Conservation (phyloP, 2,888 invertebrate genomes). For the Agrenia bidenticulata region DNA sequence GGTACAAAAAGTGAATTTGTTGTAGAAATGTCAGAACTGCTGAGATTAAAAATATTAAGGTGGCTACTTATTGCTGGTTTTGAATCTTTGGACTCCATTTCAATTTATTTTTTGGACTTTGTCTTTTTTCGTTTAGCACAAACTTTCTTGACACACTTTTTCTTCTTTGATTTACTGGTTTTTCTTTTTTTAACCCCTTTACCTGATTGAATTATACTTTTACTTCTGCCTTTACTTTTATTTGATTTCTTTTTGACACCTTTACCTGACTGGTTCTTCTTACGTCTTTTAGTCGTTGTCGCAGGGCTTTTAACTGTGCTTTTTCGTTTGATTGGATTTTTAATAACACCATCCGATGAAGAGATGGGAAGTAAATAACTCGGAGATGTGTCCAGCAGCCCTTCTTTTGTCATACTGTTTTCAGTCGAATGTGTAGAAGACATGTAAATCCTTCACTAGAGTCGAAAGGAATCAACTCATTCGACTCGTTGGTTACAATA, state of each 20-base stretch:
- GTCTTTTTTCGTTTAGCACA: neutral
- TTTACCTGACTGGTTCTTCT: neutral
- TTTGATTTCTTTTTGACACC: neutral
- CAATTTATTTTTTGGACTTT: neutral
- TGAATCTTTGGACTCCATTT: neutral
- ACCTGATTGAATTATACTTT: neutral
- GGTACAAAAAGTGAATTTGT: neutral
- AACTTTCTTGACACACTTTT: neutral
- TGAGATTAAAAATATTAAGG: neutral
- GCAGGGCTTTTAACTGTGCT: neutral
- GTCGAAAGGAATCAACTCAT: neutral
- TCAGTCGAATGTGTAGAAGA: slow-evolving; percentile 6
- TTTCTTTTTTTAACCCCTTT: too few relatives aligned
- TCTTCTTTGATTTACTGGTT: slow-evolving; percentile 4
- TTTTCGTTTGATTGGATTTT: neutral
- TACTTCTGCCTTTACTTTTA: neutral
- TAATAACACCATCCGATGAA: too few relatives aligned
- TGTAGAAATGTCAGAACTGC: neutral
- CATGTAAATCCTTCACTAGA: neutral
- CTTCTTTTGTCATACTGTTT: slow-evolving; percentile 4
- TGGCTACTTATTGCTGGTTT: neutral
- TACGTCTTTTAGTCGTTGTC: neutral
- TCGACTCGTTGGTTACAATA: neutral
- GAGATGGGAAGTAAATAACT: neutral
- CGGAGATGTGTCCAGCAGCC: neutral